These are phyloP conservation scores for Helostoma temminkii DNA, from an alignment of 2,797 vertebrate genomes.

Conservation along the genomic window DNA sequence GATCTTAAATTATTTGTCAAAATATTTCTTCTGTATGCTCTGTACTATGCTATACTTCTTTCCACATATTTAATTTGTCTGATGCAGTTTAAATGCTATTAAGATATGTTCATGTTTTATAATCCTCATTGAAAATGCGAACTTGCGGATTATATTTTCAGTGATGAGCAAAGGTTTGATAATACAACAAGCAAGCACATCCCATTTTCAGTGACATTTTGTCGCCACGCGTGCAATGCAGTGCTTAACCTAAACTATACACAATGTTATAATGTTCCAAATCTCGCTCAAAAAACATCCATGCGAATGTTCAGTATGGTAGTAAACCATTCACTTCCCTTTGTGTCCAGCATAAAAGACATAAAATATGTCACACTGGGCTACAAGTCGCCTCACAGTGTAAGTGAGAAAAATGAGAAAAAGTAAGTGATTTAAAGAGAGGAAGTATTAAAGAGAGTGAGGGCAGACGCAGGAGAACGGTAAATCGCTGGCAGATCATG, in stretches of 20 bases:
- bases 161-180: slow-evolving; percentile 28
- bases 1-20: not conserved
- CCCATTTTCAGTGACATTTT: slow-evolving; percentile 34
- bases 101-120: not conserved
- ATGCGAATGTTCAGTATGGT: slow-evolving; percentile 9
- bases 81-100: not conserved
- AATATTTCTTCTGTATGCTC: not conserved
- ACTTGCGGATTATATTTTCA: slow-evolving; percentile 32
- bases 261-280: slow-evolving; percentile 27
- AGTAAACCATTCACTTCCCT: slow-evolving; percentile 62
- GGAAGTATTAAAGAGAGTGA: slow-evolving; percentile 72
- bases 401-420: slow-evolving; percentile 68
- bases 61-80: not conserved
- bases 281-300: slow-evolving; percentile 31
- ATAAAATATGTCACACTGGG: slow-evolving; percentile 55
- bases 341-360: slow-evolving; percentile 62
- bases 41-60: not conserved
- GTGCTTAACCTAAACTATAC: slow-evolving; percentile 38
- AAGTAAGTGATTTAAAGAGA: slow-evolving; percentile 78
- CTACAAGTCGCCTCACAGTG: slow-evolving; percentile 47
- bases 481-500: slow-evolving; percentile 83
- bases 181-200: slow-evolving; percentile 14
- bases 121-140: not conserved
- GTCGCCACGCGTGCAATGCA: slow-evolving; percentile 30
- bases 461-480: slow-evolving; percentile 70